phyloP scores from a whole-genome alignment of 2,113 vertebrate species.

The Galemys pyrenaicus region DNA sequence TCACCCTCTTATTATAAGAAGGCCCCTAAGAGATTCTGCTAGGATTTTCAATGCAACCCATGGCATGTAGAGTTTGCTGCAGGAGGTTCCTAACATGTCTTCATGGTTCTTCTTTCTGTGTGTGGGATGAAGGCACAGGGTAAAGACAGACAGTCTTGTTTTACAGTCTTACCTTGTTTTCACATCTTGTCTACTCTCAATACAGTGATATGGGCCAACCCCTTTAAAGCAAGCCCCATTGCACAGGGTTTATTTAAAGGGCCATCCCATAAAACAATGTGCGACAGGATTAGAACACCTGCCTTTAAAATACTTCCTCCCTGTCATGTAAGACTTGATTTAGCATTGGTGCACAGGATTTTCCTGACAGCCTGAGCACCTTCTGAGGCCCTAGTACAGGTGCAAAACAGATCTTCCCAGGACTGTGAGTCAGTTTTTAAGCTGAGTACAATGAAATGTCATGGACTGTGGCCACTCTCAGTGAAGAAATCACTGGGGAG shows the following conservation, averaged over 20 bases:
- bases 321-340: conserved; percentile 61
- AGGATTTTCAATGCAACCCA: not conserved
- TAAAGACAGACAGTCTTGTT: not conserved
- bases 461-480: not conserved
- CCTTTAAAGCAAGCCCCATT: conserved; percentile 46
- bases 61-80: not conserved
- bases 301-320: conserved; percentile 66
- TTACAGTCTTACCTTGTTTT: conserved; percentile 39
- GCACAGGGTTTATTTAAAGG: conserved; percentile 36
- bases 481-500: conserved; percentile 50
- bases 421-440: not conserved
- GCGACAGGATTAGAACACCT: conserved; percentile 50
- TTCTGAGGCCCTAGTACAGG: conserved; percentile 42
- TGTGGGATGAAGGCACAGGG: accelerated
- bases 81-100: not conserved
- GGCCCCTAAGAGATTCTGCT: not conserved
- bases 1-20: not conserved
- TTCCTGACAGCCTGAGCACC: conserved; percentile 41
- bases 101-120: not conserved
- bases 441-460: conserved; percentile 1
- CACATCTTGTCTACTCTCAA: not conserved
- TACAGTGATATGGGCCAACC: not conserved
- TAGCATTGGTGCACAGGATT: not conserved
- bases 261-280: conserved; percentile 60
- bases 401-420: conserved; percentile 73